Conservation (phyloP, 2,797 vertebrate species). For the Carduelis carduelis region DNA sequence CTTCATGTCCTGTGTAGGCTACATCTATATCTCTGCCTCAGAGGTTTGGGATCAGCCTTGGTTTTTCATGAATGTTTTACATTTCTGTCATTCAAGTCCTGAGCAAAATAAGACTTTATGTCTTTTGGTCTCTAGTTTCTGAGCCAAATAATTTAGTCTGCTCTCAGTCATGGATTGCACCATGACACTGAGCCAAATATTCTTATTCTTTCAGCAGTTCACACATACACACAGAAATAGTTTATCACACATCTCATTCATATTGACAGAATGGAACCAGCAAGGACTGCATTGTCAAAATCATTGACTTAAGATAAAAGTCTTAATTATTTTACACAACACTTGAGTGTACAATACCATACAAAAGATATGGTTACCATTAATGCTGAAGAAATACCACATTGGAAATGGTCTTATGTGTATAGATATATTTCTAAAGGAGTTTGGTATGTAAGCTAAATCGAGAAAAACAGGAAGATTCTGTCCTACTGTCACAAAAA, state of each 20-base stretch:
- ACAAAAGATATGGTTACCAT: background rate
- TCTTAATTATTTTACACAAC: background rate
- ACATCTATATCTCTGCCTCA: background rate
- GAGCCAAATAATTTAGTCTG: background rate
- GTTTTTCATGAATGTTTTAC: background rate
- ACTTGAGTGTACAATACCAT: fast-evolving
- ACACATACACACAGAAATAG: background rate
- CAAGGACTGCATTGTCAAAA: background rate
- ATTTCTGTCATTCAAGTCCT: background rate
- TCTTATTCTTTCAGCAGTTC: background rate
- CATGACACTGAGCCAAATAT: background rate
- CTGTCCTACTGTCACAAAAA: background rate
- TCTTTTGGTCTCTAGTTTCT: background rate
- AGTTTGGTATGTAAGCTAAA: background rate
- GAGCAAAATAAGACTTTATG: background rate
- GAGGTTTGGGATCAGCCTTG: background rate
- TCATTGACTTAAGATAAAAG: background rate
- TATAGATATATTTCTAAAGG: background rate
- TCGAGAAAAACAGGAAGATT: background rate
- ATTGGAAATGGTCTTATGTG: background rate
- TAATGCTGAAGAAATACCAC: background rate
- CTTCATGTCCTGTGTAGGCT: background rate
- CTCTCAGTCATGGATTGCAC: background rate
- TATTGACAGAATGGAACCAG: background rate
- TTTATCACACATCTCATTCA: background rate